Base-by-base conservation (phyloP, 2,888 invertebrate species). In the Archips crataeganus region DNA sequence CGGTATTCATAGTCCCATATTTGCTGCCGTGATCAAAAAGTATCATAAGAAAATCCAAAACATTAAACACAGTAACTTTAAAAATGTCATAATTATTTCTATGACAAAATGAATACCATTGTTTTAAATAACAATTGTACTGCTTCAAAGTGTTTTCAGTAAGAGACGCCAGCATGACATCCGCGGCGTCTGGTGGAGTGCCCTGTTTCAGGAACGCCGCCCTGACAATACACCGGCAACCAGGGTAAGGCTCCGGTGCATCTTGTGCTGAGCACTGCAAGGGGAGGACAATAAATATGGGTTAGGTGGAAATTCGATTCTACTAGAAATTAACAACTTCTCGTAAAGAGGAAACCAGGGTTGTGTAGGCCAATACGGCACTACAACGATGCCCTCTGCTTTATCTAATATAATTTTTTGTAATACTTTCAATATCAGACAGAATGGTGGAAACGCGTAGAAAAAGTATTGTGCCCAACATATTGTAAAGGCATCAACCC, bases 371-470 rank as follows among this genome's bases (percentile, higher is more conserved):
- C 45, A 45, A 45, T 45, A 45, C 10, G 45, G 45, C 45, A 10
- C 45, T 3, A 45, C 45, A 45, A 45, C 45, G 3, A 45, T 45
- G 9, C 45, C 45, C 10, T 45, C 45, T 10, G 45, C 45, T 45
- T 45, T 45, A 9, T 45, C 45, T 45, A 45, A 36, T 10, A 60
- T 60, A 39, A 60, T 36, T 13, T 36, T 36, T n/a, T 36, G 34
- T 39, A 61, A 39, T 8, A 61, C 36, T 15, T 61, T 61, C n/a
- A n/a, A n/a, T 13, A 61, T 61, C 39, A 61, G 4, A 34, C n/a
- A 34, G n/a, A 61, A 61, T 36, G 39, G 60, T 36, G 60, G 60
- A 39, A 61, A 61, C 13, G 60, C 60, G n/a, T 61, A 61, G 36
- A 61, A 61, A 36, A 36, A 61, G 13, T 36, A 36, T n/a, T 39